Conservation (phyloP, 53 echinoderm and acorn worm genomes). For the Mesocentrotus franciscanus region DNA sequence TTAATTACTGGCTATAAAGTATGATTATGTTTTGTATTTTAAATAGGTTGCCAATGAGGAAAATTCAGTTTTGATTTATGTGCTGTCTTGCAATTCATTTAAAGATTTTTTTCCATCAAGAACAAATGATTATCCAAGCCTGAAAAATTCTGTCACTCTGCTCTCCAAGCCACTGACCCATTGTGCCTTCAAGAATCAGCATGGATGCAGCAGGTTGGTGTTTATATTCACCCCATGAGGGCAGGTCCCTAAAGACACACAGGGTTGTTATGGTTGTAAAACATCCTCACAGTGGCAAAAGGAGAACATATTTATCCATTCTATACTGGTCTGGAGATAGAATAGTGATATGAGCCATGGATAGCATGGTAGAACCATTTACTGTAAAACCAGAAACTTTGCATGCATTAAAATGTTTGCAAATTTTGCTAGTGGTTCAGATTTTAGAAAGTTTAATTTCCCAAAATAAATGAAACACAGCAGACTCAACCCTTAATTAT, state of each 20-base stretch:
- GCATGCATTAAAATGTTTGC: no score
- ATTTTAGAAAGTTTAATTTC: no score
- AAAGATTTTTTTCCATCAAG: no score
- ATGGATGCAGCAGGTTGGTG: conserved; percentile 7
- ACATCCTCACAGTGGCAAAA: neutral
- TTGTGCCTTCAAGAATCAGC: neutral
- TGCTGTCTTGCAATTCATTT: no score
- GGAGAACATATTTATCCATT: conserved; percentile 26
- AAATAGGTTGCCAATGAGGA: no score
- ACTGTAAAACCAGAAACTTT: neutral
- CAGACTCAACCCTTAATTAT: no score
- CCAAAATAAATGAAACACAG: no score
- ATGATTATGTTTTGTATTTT: no score
- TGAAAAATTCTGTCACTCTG: neutral
- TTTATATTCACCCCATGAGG: conserved; percentile 44
- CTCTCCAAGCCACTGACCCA: neutral
- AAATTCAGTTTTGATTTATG: no score
- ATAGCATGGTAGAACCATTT: neutral
- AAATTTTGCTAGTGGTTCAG: no score
- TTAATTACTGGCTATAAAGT: no score
- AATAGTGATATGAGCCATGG: neutral
- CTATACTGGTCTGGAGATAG: neutral
- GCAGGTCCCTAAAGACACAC: conserved; percentile 21
- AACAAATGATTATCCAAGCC: no score
- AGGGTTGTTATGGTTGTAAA: conserved; percentile 40